Evolutionary conservation across 2,888 invertebrate genomes (phyloP), one percentile per base, ranked within the genome.

Genomic region (Vanessa cardui): DNA sequence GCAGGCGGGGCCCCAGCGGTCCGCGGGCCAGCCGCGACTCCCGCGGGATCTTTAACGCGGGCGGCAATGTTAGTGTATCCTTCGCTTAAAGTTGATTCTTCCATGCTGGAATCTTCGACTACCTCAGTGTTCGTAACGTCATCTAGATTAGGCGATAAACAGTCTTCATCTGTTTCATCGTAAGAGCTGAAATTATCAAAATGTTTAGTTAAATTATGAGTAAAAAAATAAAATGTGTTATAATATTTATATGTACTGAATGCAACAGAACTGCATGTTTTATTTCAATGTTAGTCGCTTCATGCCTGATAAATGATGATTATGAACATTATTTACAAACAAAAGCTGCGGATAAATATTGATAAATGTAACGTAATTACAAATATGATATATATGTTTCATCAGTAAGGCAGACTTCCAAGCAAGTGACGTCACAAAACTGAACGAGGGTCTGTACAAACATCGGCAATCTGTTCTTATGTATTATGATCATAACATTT

Each of bases 121-220:
- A 83, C 86, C 72, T 93, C 93, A 2, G 90, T 89, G 77, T 83
- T 93, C 72, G 94, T 89, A 74, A 95, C 93, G 70, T 94, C 94
- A 81, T 95, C 95, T 78, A 95, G 80, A 82, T 95, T 95, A 73
- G 95, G 95, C 70, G 95, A 95, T 72, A 95, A 91, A 74, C 94
- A 93, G 82, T 95, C 95, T 71, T 95, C 95, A 76, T 94, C 95
- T 54, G 94, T 94, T 85, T 95, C 95, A 94, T 95, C 95, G 94
- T 94, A 95, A 83, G 94, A 94, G 94, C 95, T 95, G 93, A 56
- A 94, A 88, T 66, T 59, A 44, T 15, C 6, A 9, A 75, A 56
- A 58, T 21, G 1, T 39, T 68, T n/a, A 49, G 60, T 47, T 20
- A 68, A 60, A 16, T 54, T 20, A 26, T 54, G 45, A 20, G 54